These are phyloP conservation scores for Mongoloraphidia duomilia DNA, from an alignment of 2,888 invertebrate genomes.

Conservation along the genomic window DNA sequence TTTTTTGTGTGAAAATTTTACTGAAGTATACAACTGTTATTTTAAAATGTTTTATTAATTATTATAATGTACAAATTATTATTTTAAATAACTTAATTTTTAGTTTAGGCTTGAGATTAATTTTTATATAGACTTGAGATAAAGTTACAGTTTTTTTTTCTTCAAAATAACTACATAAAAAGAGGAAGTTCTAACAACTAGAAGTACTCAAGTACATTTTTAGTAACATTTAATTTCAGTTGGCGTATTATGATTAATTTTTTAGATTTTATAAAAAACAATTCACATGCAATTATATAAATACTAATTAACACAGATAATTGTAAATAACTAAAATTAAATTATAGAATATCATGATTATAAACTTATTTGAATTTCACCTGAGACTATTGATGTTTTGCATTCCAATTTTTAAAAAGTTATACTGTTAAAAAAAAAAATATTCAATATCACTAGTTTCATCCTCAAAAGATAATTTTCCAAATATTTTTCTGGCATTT, in stretches of 20 bases:
- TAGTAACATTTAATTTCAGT: too few relatives aligned
- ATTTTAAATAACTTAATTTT: background rate
- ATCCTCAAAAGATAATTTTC: too few relatives aligned
- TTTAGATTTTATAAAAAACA: conserved; percentile 15
- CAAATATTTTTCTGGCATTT: too few relatives aligned
- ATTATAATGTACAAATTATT: background rate
- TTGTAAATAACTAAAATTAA: conserved; percentile 21
- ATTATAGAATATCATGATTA: conserved; percentile 19
- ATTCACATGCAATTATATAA: conserved; percentile 14
- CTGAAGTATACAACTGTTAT: background rate
- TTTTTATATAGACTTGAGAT: conserved; percentile 1
- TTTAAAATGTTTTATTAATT: background rate
- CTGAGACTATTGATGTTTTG: too few relatives aligned
- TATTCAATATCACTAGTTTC: too few relatives aligned
- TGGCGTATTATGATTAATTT: background rate
- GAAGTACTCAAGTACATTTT: too few relatives aligned
- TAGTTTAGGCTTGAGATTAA: background rate
- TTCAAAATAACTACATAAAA: too few relatives aligned
- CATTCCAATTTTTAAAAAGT: too few relatives aligned
- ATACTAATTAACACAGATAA: conserved; percentile 19
- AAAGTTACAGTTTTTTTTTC: background rate
- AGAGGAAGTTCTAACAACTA: too few relatives aligned
- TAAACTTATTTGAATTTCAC: conserved; percentile 1
- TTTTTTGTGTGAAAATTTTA: background rate
- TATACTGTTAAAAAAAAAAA: too few relatives aligned